These are phyloP conservation scores for Trichosurus vulpecula DNA, from an alignment of 2,797 vertebrate genomes.

Conservation along the genomic window DNA sequence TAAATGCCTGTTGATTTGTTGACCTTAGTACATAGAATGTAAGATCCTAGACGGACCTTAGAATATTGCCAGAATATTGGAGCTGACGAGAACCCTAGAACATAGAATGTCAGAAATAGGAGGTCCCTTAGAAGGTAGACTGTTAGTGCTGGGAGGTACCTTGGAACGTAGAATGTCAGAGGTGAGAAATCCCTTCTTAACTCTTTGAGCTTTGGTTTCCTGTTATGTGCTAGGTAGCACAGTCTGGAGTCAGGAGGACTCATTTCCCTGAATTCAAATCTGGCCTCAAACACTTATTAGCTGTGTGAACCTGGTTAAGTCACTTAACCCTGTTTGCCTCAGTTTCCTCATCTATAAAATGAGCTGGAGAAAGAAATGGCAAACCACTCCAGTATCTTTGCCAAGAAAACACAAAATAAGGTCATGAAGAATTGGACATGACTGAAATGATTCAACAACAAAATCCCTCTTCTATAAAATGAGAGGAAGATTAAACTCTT, in stretches of 20 bases:
- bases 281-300: not conserved
- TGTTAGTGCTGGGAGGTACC: not conserved
- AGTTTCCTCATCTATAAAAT: not conserved
- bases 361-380: not conserved
- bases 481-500: not conserved
- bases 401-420: not conserved
- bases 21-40: not conserved
- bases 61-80: not conserved
- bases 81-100: not conserved
- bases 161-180: not conserved
- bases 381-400: not conserved
- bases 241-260: not conserved
- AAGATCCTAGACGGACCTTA: not conserved
- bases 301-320: not conserved
- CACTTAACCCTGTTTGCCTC: not conserved
- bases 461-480: not conserved
- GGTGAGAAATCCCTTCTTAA: not conserved
- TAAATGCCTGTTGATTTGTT: conserved; percentile 16
- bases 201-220: not conserved
- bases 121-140: not conserved
- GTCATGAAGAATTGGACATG: not conserved
- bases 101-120: not conserved
- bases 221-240: not conserved
- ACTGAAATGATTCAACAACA: not conserved
- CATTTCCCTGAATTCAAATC: not conserved